These are phyloP conservation scores for Nibea coibor DNA, from an alignment of 2,113 vertebrate species.

Conservation along the genomic window DNA sequence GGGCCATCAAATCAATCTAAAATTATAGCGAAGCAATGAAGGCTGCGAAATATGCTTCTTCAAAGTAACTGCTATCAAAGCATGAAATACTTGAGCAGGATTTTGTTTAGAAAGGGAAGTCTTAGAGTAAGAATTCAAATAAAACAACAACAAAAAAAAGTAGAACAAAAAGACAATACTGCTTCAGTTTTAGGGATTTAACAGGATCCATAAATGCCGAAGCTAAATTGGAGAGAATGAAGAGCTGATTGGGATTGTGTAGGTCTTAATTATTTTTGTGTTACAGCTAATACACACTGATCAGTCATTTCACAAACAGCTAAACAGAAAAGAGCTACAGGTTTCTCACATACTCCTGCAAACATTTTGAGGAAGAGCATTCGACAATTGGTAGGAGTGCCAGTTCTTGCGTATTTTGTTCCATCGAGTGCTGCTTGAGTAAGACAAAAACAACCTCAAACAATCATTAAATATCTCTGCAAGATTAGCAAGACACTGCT, in stretches of 20 bases:
- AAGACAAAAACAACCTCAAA: conserved; percentile 7
- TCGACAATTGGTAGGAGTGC: background rate
- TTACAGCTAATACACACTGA: background rate
- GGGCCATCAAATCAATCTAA: background rate
- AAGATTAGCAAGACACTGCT: background rate
- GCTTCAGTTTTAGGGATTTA: background rate
- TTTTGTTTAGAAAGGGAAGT: background rate
- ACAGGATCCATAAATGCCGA: background rate
- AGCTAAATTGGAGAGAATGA: conserved; percentile 4
- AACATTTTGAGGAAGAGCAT: background rate
- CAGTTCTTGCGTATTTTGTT: background rate
- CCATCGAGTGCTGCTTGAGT: conserved; percentile 3
- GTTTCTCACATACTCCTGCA: background rate
- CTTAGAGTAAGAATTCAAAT: background rate
- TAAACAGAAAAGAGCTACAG: background rate
- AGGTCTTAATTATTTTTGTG: background rate
- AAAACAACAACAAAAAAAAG: background rate
- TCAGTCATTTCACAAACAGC: background rate
- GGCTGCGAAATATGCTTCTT: conserved; percentile 11
- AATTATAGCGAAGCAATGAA: background rate
- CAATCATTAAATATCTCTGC: background rate
- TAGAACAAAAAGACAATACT: background rate
- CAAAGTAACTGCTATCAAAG: background rate
- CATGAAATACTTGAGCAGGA: conserved; percentile 1
- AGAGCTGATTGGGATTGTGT: background rate